These are phyloP conservation scores for Grus americana DNA, from an alignment of 2,113 vertebrate genomes.

Conservation along the genomic window DNA sequence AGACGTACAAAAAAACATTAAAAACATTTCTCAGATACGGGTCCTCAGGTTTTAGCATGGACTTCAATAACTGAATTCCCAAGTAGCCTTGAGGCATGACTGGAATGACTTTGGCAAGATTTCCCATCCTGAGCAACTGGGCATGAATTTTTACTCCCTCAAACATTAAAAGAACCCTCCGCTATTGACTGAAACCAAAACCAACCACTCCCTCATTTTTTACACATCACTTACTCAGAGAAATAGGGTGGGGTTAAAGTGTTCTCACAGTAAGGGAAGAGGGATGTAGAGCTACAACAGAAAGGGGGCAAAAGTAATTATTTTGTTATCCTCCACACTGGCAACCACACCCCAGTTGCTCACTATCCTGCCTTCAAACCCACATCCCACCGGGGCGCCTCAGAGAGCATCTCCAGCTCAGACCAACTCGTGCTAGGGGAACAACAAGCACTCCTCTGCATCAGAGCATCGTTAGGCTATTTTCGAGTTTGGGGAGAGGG, in stretches of 20 bases:
- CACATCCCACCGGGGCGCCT: neutral
- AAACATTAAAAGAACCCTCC: neutral
- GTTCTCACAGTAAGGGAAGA: fast-evolving
- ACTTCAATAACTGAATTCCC: neutral
- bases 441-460: no score
- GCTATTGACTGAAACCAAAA: neutral
- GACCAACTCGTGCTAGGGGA: neutral
- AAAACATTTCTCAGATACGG: neutral
- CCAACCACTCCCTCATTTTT: neutral
- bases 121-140: neutral
- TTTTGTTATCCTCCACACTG: neutral
- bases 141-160: neutral
- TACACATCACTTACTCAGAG: neutral
- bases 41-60: neutral
- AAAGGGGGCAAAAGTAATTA: neutral
- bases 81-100: neutral
- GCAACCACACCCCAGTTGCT: neutral
- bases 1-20: neutral
- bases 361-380: neutral
- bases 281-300: neutral
- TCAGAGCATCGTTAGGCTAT: neutral
- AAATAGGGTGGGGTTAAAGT: neutral
- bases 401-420: neutral
- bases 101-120: neutral
- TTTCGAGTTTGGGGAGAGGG: neutral